Base-by-base conservation (phyloP, 2,888 invertebrate genomes). In the Isotomurus palustris region DNA sequence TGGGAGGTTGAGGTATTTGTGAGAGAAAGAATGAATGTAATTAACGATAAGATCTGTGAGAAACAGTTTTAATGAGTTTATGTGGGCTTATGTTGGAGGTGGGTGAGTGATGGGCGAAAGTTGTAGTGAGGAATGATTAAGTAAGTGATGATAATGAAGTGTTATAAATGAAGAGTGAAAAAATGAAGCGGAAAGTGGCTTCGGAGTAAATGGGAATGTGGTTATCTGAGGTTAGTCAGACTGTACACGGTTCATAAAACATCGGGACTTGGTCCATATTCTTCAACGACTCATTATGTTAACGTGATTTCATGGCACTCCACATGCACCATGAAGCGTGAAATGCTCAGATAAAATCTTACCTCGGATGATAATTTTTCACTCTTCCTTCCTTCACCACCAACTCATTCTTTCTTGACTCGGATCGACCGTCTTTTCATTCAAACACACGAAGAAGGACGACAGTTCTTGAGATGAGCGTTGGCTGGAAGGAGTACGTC, bases 231-330 rank as follows among this genome's bases (percentile, higher is more conserved):
- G 55, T 60, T 56, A 56, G 60, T 60, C 41, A 44, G 55, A 52
- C 48, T 50, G 53, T 44, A 41, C 60, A 68, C 62, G 68, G 68
- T 64, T 64, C 66, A 68, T 68, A 68, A 68, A 68, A 61, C 68
- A 68, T 68, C 56, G 64, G 60, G 66, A 66, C 50, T 66, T 66
- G 66, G 68, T 67, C 64, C 63, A 67, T 67, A 67, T 69, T 69
- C 67, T 67, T 69, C 56, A 67, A 69, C 60, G 66, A 69, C 66
- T 70, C 68, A 70, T 68, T 70, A 70, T 68, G 70, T 66, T 70
- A 70, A 70, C 66, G 61, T 70, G 67, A 70, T 70, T 70, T 68
- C 67, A 68, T 68, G 67, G 66, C 64, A 66, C 54, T 60, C 54
- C 45, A 48, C 66, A 67, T 65, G 65, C 59, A 62, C 60, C 64